phyloP scores from a whole-genome alignment of 1,140 invertebrate genomes.

The Scaptomyza graminum region DNA sequence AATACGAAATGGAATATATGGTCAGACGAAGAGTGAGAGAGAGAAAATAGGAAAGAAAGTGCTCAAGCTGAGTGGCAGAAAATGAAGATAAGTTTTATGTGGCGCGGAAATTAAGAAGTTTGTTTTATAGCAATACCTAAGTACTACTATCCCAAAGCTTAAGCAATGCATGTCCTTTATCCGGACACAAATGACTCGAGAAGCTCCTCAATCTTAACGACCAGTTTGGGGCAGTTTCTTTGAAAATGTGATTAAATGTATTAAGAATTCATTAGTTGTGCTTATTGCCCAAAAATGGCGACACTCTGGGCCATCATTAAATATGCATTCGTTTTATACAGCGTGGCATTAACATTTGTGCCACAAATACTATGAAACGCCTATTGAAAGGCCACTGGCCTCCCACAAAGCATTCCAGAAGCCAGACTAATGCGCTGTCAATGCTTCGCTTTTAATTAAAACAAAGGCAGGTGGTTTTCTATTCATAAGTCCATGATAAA shows the following conservation, averaged over 20 bases:
- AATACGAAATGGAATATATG: background rate
- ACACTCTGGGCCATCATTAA: constrained; percentile 50
- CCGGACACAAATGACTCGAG: constrained; percentile 62
- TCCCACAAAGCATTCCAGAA: constrained; percentile 22
- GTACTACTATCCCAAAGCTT: constrained; percentile 13
- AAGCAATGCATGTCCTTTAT: constrained; percentile 52
- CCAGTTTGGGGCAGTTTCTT: constrained; percentile 1
- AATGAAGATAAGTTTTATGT: constrained; percentile 81
- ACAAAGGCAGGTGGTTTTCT: constrained; percentile 25
- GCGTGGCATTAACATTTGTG: background rate
- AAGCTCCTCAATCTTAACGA: constrained; percentile 48
- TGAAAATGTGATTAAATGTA: constrained; percentile 63
- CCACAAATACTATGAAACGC: background rate
- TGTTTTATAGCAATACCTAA: constrained; percentile 58
- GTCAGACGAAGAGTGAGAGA: background rate
- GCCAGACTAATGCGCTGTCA: constrained; percentile 41
- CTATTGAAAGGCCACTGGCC: background rate
- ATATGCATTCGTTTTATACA: constrained; percentile 73
- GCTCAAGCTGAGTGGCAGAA: constrained; percentile 45
- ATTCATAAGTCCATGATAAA: constrained; percentile 31
- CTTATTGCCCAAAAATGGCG: constrained; percentile 10
- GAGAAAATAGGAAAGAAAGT: background rate
- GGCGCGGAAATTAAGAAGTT: constrained; percentile 81
- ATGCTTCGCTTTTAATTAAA: constrained; percentile 35
- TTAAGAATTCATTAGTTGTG: constrained; percentile 72